Conservation (phyloP, 1,140 invertebrate species). For the Steinernema feltiae region DNA sequence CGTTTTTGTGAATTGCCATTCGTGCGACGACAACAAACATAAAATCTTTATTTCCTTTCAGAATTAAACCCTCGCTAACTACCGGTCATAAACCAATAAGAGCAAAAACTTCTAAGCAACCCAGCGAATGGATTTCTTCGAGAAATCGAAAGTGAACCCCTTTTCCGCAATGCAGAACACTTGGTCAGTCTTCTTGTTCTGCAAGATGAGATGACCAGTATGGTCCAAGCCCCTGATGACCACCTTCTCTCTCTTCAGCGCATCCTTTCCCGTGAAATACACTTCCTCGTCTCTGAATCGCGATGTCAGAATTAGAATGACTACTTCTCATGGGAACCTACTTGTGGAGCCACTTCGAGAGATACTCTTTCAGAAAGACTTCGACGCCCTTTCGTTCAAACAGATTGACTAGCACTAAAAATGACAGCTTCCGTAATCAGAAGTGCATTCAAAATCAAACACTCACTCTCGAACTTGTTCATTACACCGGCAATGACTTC, state of each 20-base stretch:
- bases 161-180: conserved; percentile 75
- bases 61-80: no score
- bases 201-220: conserved; percentile 75
- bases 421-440: conserved; percentile 56
- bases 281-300: conserved; percentile 67
- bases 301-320: background rate
- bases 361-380: conserved; percentile 71
- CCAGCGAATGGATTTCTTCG: background rate
- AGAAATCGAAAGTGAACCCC: conserved; percentile 81
- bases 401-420: conserved; percentile 70
- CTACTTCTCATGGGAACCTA: conserved; percentile 59
- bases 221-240: conserved; percentile 74
- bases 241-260: conserved; percentile 59
- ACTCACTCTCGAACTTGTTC: conserved; percentile 65
- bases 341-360: conserved; percentile 80
- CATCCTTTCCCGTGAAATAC: conserved; percentile 65
- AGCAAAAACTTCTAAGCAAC: background rate
- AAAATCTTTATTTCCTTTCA: no score
- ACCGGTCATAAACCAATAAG: no score
- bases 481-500: conserved; percentile 57
- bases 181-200: conserved; percentile 62
- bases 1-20: no score
- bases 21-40: no score
- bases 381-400: conserved; percentile 67
- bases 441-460: background rate